Percentiles rank a stretch among this genome's conserved stretches.
These are phyloP conservation scores for Leptopilina clavipes DNA, from an alignment of 1,140 invertebrate genomes.

Conservation along the genomic window DNA sequence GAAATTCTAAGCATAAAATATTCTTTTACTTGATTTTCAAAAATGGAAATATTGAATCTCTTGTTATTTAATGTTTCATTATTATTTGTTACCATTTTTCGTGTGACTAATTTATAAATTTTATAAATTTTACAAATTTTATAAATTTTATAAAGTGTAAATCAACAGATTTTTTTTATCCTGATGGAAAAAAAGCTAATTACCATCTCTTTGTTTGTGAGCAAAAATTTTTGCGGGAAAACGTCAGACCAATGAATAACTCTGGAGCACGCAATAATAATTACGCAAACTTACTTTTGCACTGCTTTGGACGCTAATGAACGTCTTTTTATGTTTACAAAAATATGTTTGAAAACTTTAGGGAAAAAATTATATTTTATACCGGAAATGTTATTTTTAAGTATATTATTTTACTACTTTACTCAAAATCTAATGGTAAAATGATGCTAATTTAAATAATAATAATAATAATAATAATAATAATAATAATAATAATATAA, in stretches of 20 bases:
- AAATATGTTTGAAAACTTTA: background rate
- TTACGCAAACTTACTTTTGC: slow-evolving; percentile 29
- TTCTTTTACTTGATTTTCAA: no score
- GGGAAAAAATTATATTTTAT: background rate
- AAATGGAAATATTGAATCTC: no score
- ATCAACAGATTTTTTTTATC: background rate
- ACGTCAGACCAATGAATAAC: slow-evolving; percentile 16
- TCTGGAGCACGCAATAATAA: slow-evolving; percentile 31
- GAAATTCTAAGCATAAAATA: no score
- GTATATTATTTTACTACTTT: no score
- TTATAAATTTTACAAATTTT: no score
- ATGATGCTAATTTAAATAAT: no score
- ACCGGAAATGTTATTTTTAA: background rate
- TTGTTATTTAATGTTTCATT: no score
- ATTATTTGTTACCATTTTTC: no score
- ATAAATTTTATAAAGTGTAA: background rate
- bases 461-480: no score
- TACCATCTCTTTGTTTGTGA: background rate
- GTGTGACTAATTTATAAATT: background rate
- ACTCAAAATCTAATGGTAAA: no score
- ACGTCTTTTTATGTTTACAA: background rate
- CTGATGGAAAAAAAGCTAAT: slow-evolving; percentile 39
- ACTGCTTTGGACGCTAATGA: slow-evolving; percentile 28
- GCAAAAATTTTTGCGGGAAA: slow-evolving; percentile 39
- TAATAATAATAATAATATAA: no score